These are phyloP conservation scores for Chloromyia formosa DNA, from an alignment of 2,888 invertebrate genomes.

Conservation along the genomic window DNA sequence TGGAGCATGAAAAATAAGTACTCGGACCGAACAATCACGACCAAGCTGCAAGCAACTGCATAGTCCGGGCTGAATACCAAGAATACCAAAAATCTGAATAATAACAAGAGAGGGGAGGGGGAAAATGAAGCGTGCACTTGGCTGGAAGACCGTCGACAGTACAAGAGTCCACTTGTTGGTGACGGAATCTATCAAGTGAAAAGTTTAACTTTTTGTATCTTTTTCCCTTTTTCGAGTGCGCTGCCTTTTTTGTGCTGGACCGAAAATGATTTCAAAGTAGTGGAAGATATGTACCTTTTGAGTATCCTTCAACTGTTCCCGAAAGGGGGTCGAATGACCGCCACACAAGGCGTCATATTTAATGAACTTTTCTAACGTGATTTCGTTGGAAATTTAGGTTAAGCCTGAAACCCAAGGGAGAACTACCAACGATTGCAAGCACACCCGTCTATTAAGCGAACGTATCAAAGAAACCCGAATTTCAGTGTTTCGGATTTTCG, in stretches of 20 bases:
- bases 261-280: too few relatives aligned
- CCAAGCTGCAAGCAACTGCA: too few relatives aligned
- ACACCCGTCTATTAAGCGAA: too few relatives aligned
- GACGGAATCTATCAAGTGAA: not conserved
- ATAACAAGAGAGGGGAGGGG: not conserved
- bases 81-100: not conserved
- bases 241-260: not conserved
- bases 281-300: too few relatives aligned
- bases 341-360: not conserved
- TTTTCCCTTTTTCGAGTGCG: not conserved
- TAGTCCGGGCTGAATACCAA: too few relatives aligned
- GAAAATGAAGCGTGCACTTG: too few relatives aligned
- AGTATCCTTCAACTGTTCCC: too few relatives aligned
- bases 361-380: not conserved
- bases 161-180: slow-evolving; percentile 4
- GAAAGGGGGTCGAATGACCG: too few relatives aligned
- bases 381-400: not conserved
- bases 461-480: not conserved
- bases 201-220: not conserved
- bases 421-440: not conserved
- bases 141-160: not conserved
- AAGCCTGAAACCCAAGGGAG: not conserved
- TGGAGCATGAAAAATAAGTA: too few relatives aligned
- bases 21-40: too few relatives aligned
- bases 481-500: not conserved